Conservation (phyloP, 2,888 invertebrate genomes). For the Diplolepis rosae region DNA sequence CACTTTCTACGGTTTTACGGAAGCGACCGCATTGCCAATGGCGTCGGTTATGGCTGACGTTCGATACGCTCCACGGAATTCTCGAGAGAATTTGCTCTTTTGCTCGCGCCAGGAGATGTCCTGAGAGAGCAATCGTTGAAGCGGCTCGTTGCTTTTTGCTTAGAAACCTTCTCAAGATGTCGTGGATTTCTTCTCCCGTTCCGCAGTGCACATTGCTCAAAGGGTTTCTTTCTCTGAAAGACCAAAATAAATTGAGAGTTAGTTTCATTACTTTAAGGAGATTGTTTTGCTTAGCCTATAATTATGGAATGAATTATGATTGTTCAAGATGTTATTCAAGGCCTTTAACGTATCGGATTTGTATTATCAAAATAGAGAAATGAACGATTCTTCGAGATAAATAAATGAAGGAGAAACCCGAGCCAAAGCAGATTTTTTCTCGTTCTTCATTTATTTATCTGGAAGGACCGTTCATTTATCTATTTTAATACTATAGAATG, state of each 20-base stretch:
- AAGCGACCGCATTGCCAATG: constrained; percentile 54
- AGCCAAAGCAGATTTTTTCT: too few species aligned
- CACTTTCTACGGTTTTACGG: constrained; percentile 63
- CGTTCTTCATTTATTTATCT: too few species aligned
- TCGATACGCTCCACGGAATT: constrained; percentile 54
- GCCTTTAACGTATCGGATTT: too few species aligned
- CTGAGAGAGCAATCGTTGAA: constrained; percentile 29
- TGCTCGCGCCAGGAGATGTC: constrained; percentile 35
- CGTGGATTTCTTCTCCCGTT: constrained; percentile 3
- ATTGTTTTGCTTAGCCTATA: neutral
- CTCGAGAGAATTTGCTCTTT: constrained; percentile 49
- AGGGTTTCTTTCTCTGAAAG: neutral
- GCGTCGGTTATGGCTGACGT: constrained; percentile 55
- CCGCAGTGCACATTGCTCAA: neutral
- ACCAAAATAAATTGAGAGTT: neutral
- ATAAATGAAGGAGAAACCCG: too few species aligned
- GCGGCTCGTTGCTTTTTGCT: constrained; percentile 22
- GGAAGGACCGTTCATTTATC: too few species aligned
- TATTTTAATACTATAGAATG: too few species aligned
- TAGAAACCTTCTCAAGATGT: neutral
- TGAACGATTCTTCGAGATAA: too few species aligned
- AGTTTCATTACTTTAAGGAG: neutral
- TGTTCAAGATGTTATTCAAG: too few species aligned
- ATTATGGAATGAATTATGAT: too few species aligned
- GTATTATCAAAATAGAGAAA: too few species aligned